A percentile compares a stretch with the other conserved stretches of the same genome.
Evolutionary conservation across 2,797 vertebrate species (phyloP).

Genomic region (Tachyglossus aculeatus): DNA sequence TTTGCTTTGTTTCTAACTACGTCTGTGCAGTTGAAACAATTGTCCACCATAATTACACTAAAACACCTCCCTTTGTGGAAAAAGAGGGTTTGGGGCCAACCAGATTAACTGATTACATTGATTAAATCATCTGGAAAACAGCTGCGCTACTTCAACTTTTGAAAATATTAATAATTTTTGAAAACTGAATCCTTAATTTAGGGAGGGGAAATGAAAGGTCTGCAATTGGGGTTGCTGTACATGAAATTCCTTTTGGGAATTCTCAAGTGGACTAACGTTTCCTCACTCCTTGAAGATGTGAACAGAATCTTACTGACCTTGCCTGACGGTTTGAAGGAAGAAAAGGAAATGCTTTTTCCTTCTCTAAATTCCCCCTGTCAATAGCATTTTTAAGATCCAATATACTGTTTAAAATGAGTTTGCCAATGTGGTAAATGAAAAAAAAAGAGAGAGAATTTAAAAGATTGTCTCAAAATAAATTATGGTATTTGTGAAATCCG

Average conservation of each 20-base stretch:
- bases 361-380: not conserved
- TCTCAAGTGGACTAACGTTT: no score
- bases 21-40: no score
- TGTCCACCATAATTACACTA: no score
- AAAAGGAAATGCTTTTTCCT: not conserved
- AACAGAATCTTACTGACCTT: not conserved
- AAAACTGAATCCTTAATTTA: not conserved
- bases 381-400: not conserved
- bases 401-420: not conserved
- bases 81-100: not conserved
- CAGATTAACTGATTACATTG: not conserved
- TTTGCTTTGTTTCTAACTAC: no score
- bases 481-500: not conserved
- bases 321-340: not conserved
- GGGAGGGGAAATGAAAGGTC: not conserved
- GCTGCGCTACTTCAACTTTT: no score
- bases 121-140: not conserved
- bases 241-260: not conserved
- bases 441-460: not conserved
- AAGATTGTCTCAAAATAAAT: not conserved
- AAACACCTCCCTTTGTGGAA: no score
- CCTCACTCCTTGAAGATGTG: not conserved
- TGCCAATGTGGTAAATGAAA: not conserved
- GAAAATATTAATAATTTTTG: not conserved
- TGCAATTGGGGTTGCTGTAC: not conserved